phyloP scores from a whole-genome alignment of 2,797 vertebrate genomes.

The Malacoctenus gilli region DNA sequence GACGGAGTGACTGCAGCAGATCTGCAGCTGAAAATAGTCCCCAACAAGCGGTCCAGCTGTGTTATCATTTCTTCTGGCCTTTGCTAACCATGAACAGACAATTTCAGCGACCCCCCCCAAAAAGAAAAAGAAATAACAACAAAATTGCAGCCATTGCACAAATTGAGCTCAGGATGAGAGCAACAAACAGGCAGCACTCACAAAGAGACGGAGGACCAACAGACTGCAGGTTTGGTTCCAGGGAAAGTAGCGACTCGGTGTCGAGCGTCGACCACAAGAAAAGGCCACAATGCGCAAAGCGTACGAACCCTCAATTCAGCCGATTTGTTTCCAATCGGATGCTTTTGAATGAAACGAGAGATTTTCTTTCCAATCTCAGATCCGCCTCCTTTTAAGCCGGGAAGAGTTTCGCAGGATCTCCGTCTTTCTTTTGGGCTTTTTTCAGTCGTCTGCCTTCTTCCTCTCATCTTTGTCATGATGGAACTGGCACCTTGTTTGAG shows the following conservation, averaged over 20 bases:
- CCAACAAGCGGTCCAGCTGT: neutral
- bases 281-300: too few relatives aligned
- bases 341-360: too few relatives aligned
- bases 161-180: neutral
- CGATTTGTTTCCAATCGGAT: too few relatives aligned
- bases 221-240: neutral
- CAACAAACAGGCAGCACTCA: neutral
- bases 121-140: neutral
- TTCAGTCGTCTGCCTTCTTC: too few relatives aligned
- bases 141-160: neutral
- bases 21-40: slow-evolving; percentile 2
- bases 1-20: neutral
- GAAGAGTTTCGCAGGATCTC: too few relatives aligned
- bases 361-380: too few relatives aligned
- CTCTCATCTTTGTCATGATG: too few relatives aligned
- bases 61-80: neutral
- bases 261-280: too few relatives aligned
- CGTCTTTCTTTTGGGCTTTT: too few relatives aligned
- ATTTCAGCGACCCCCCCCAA: neutral
- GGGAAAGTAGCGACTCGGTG: neutral
- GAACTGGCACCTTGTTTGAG: too few relatives aligned
- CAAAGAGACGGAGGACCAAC: neutral
- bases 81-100: slow-evolving; percentile 1
- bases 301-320: too few relatives aligned
- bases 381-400: too few relatives aligned